These are phyloP conservation scores for Gadus macrocephalus DNA, from an alignment of 2,113 vertebrate species.

Conservation along the genomic window DNA sequence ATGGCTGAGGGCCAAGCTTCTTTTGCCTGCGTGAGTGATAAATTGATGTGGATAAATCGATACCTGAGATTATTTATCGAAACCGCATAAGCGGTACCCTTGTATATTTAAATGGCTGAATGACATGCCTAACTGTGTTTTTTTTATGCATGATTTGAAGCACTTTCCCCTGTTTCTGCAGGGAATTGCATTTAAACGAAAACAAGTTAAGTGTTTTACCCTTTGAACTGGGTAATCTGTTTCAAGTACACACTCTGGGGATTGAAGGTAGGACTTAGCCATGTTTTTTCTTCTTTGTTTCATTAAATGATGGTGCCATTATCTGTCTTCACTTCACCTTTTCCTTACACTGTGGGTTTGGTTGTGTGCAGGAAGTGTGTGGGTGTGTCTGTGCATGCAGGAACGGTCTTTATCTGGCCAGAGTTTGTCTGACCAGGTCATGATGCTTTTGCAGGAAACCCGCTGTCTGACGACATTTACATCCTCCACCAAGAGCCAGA, in stretches of 20 bases:
- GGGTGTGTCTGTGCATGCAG: not conserved
- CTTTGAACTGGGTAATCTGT: not conserved
- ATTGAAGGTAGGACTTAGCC: not conserved
- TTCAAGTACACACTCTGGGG: not conserved
- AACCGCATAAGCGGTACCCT: too few species aligned
- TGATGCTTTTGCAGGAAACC: not conserved
- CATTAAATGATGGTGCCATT: not conserved
- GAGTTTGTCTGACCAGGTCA: too few species aligned
- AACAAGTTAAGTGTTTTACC: not conserved
- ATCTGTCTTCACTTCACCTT: too few species aligned
- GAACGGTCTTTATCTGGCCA: too few species aligned
- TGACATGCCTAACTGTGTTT: not conserved
- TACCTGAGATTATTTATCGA: too few species aligned
- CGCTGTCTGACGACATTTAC: not conserved
- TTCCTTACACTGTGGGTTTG: not conserved
- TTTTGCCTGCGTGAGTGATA: too few species aligned
- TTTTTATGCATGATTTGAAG: not conserved
- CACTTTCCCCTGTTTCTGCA: not conserved
- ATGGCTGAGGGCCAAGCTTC: too few species aligned
- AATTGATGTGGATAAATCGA: too few species aligned
- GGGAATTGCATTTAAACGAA: not conserved
- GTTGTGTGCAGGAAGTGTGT: not conserved
- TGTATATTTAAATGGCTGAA: too few species aligned
- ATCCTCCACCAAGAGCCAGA: not conserved
- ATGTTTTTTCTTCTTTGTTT: not conserved